phyloP scores from a whole-genome alignment of 2,888 invertebrate species.

The Scaptomyza caliginosa region DNA sequence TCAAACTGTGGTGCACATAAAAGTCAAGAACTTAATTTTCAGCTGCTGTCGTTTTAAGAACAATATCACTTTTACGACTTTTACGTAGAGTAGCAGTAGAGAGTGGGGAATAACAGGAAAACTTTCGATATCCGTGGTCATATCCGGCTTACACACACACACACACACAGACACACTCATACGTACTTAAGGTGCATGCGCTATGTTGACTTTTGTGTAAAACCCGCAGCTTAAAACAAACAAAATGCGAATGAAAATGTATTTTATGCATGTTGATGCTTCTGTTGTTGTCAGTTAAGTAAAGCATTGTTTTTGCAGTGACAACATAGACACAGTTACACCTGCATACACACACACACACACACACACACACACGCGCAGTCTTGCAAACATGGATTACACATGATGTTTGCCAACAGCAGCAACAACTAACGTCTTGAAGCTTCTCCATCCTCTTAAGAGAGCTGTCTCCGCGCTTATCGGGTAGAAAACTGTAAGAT shows the following conservation, averaged over 20 bases:
- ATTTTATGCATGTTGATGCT: constrained; percentile 71
- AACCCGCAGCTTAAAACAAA: constrained; percentile 76
- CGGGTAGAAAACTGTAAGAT: constrained; percentile 62
- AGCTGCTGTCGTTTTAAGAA: constrained; percentile 72
- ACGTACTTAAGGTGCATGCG: constrained; percentile 33
- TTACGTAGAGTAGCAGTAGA: constrained; percentile 7
- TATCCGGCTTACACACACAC: constrained; percentile 59
- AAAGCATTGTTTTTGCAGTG: constrained; percentile 71
- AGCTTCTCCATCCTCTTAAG: constrained; percentile 19
- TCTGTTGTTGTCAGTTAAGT: constrained; percentile 37
- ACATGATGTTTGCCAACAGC: constrained; percentile 63
- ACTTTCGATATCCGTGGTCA: constrained; percentile 76
- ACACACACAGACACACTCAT: constrained; percentile 13
- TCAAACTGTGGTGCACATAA: constrained; percentile 71
- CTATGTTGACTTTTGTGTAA: constrained; percentile 77
- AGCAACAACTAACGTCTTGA: constrained; percentile 53
- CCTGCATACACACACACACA: constrained; percentile 41
- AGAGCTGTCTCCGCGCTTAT: constrained; percentile 55
- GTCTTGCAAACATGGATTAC: constrained; percentile 8
- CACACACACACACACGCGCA: constrained; percentile 30
- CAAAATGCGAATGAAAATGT: constrained; percentile 76
- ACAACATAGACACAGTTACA: constrained; percentile 55
- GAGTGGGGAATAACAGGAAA: constrained; percentile 36
- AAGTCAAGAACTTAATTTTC: constrained; percentile 78
- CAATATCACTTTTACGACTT: constrained; percentile 76